These are phyloP conservation scores for Mirza zaza DNA, from an alignment of 2,113 vertebrate species.

Conservation along the genomic window DNA sequence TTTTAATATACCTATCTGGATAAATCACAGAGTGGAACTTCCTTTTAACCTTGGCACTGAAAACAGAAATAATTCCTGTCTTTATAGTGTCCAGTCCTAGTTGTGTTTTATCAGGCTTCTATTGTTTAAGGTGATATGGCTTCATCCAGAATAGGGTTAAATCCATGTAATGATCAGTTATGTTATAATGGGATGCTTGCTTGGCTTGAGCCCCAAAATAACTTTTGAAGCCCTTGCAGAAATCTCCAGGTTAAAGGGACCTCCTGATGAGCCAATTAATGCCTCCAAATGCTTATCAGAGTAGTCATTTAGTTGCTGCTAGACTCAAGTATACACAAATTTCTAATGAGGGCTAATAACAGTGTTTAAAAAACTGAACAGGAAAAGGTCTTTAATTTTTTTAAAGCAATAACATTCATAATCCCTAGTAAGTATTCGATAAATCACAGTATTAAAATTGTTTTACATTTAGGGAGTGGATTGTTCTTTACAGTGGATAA, in stretches of 20 bases:
- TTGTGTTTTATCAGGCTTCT: not conserved
- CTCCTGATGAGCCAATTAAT: not conserved
- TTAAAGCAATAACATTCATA: not conserved
- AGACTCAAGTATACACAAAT: not conserved
- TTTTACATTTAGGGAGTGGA: not conserved
- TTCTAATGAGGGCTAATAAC: constrained; percentile 4
- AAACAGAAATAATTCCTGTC: constrained; percentile 20
- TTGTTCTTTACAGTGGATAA: not conserved
- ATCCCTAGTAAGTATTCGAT: not conserved
- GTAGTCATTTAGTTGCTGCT: not conserved
- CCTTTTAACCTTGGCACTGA: constrained; percentile 22
- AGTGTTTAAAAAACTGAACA: not conserved
- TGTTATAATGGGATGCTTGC: constrained; percentile 33
- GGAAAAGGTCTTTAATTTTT: not conserved
- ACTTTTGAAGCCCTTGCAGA: not conserved
- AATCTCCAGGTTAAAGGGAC: not conserved
- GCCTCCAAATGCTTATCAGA: not conserved
- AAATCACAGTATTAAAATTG: not conserved
- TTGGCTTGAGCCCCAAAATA: not conserved
- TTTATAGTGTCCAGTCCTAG: not conserved
- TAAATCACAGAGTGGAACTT: not conserved
- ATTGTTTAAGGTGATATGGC: not conserved
- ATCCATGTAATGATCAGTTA: not conserved
- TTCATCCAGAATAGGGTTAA: not conserved
- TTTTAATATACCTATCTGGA: constrained; percentile 32